Evolutionary conservation across 2,797 vertebrate species (phyloP), one percentile per base, ranked within the genome.

Genomic region (Chanos chanos): DNA sequence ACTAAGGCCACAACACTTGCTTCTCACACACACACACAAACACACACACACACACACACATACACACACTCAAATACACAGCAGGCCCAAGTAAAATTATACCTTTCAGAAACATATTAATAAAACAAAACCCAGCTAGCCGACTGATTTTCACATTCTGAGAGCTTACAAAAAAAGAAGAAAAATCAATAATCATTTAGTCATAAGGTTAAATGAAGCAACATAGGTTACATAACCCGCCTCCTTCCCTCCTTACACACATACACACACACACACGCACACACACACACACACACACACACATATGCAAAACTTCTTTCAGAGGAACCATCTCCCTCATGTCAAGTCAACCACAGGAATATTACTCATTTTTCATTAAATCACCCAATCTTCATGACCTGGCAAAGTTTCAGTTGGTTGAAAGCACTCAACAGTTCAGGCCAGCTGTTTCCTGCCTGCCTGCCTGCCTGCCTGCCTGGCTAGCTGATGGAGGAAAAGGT

Each of bases 171-270:
- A 87, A 90, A n/a, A 91, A 93, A 93, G n/a, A n/a, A n/a, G 88
- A 86, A 89, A 93, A 94, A 95, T 93, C 92, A 93, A 94, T 95
- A 93, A 91, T 93, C 89, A 93, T 95, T 95, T 94, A 92, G 92
- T 92, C 89, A 90, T 92, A 89, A 92, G 89, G 86, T 89, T 90
- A 93, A 94, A 94, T 91, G 89, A 94, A 93, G 88, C 85, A 74
- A 88, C 88, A 89, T 89, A 88, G n/a, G n/a, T n/a, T n/a, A n/a
- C n/a, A n/a, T n/a, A n/a, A n/a, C n/a, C n/a, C n/a, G n/a, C n/a
- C n/a, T n/a, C n/a, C n/a, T n/a, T n/a, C n/a, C n/a, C n/a, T n/a
- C n/a, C n/a, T n/a, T n/a, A 34, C 49, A 24, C 31, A 15, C 48
- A 21, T 48, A 21, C 25, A 18, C 25, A 49, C n/a, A 16, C 24